phyloP scores from a whole-genome alignment of 1,140 invertebrate species.

The Batillaria attramentaria region DNA sequence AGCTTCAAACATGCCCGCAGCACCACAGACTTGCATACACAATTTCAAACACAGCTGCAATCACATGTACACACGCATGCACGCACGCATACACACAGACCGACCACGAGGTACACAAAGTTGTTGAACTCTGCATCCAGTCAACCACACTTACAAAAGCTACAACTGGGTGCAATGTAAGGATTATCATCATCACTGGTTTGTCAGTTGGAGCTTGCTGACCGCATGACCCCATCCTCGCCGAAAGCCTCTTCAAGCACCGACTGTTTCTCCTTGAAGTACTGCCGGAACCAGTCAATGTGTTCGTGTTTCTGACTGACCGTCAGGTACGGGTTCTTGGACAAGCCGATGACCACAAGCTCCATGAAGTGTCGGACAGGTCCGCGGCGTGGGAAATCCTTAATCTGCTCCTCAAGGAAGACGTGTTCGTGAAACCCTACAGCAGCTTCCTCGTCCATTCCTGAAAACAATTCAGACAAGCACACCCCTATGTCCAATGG shows the following conservation, averaged over 20 bases:
- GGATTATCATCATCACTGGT: no score
- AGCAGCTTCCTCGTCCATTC: slow-evolving; percentile 81
- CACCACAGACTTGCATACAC: no score
- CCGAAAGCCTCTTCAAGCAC: slow-evolving; percentile 78
- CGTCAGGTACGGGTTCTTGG: slow-evolving; percentile 93
- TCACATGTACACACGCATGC: no score
- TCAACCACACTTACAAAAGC: no score
- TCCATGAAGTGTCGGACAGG: slow-evolving; percentile 98
- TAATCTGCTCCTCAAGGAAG: slow-evolving; percentile 89
- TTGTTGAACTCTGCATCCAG: no score
- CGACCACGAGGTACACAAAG: no score
- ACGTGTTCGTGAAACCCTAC: slow-evolving; percentile 79
- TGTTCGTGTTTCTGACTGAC: slow-evolving; percentile 91
- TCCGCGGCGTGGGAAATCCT: slow-evolving; percentile 87
- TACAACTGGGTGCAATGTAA: no score
- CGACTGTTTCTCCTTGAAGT: slow-evolving; percentile 87
- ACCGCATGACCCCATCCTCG: slow-evolving; percentile 39
- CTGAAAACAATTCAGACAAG: slow-evolving; percentile 54
- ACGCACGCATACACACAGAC: background rate
- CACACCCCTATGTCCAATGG: no score
- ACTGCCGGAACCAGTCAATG: slow-evolving; percentile 93
- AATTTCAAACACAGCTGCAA: no score
- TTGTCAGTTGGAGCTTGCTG: slow-evolving; percentile 6
- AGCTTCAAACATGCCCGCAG: no score
- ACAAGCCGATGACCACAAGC: slow-evolving; percentile 92